Conservation (phyloP, 2,888 invertebrate species). For the Choreutis nemorana region DNA sequence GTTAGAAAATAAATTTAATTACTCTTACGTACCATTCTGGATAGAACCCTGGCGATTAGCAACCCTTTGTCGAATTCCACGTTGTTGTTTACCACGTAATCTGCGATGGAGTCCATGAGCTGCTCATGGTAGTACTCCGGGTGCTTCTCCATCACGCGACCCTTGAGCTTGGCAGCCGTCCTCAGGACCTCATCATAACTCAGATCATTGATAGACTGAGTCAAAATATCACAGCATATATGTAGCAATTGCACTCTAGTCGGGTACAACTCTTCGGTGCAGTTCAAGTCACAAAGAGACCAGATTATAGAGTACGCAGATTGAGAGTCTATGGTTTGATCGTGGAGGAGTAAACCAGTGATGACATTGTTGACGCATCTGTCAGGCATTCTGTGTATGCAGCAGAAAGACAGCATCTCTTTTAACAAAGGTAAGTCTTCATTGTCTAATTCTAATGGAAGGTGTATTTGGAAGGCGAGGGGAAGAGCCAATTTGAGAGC, state of each 20-base stretch:
- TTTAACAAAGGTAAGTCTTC: slow-evolving; percentile 55
- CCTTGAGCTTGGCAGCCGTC: slow-evolving; percentile 53
- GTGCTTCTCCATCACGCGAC: slow-evolving; percentile 44
- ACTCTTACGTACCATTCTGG: slow-evolving; percentile 66
- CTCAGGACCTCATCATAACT: slow-evolving; percentile 55
- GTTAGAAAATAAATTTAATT: slow-evolving; percentile 1
- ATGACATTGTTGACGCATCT: slow-evolving; percentile 60
- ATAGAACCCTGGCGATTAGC: slow-evolving; percentile 57
- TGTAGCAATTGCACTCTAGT: slow-evolving; percentile 58
- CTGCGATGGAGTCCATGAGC: slow-evolving; percentile 63
- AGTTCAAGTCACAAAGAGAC: slow-evolving; percentile 60
- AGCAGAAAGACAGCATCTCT: slow-evolving; percentile 63
- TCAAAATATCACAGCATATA: slow-evolving; percentile 54
- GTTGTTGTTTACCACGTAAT: slow-evolving; percentile 56
- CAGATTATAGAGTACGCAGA: slow-evolving; percentile 62
- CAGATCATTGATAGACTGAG: slow-evolving; percentile 43
- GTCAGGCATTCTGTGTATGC: slow-evolving; percentile 53
- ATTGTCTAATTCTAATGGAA: slow-evolving; percentile 64
- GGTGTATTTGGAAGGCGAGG: slow-evolving; percentile 70
- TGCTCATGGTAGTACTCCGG: slow-evolving; percentile 69
- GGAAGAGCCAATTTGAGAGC: slow-evolving; percentile 72
- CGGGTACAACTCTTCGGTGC: slow-evolving; percentile 34
- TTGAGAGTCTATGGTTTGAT: slow-evolving; percentile 42
- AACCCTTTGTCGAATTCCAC: slow-evolving; percentile 56
- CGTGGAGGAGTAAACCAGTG: slow-evolving; percentile 50